phyloP scores from a whole-genome alignment of 2,797 vertebrate genomes.

The Phaenicophaeus curvirostris region DNA sequence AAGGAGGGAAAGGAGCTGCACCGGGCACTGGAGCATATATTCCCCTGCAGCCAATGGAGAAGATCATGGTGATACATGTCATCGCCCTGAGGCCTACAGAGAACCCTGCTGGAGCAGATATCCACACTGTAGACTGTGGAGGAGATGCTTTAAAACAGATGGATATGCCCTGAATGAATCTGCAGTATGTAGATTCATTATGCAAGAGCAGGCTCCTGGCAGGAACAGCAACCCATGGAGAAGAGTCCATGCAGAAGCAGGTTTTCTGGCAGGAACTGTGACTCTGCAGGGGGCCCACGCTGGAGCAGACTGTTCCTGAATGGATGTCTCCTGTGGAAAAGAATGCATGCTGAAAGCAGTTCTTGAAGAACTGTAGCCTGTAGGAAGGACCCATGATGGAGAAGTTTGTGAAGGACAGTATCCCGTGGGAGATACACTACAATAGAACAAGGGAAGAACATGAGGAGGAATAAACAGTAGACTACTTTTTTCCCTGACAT shows the following conservation, averaged over 20 bases:
- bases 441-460: not conserved
- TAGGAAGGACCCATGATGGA: not conserved
- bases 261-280: not conserved
- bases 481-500: not conserved
- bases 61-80: not conserved
- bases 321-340: not conserved
- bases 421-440: not conserved
- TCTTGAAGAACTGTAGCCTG: not conserved
- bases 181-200: not conserved
- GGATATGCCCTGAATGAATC: not conserved
- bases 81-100: not conserved
- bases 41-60: not conserved
- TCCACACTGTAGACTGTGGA: too few relatives aligned
- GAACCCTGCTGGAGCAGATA: too few relatives aligned
- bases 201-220: rapidly evolving
- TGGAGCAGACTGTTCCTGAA: not conserved
- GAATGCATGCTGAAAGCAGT: not conserved
- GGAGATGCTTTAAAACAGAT: too few relatives aligned
- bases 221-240: not conserved
- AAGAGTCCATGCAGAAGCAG: rapidly evolving
- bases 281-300: rapidly evolving
- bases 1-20: not conserved
- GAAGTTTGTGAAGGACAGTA: not conserved
- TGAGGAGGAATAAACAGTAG: not conserved
- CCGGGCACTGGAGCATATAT: not conserved